A percentile compares a stretch with the other conserved stretches of the same genome.
Conservation (phyloP, 1,140 invertebrate species). For the Drosophila subpulchrella region DNA sequence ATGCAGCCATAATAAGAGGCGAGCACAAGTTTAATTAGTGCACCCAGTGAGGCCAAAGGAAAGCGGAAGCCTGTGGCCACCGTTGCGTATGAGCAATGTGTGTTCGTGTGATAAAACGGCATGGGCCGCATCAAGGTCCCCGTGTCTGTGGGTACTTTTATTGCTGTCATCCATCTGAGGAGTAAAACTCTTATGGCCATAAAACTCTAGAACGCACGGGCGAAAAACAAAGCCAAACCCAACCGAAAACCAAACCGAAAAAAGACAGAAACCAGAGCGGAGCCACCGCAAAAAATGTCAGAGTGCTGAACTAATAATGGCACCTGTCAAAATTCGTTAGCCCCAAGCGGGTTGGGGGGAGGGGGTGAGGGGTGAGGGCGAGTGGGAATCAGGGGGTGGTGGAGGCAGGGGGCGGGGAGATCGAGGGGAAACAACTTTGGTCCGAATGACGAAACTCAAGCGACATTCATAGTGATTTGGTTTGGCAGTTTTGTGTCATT, state of each 20-base stretch:
- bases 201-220: constrained; percentile 75
- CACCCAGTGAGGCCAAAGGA: constrained; percentile 69
- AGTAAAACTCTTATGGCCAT: constrained; percentile 81
- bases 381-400: not conserved
- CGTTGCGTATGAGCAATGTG: constrained; percentile 82
- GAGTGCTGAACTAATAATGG: constrained; percentile 84
- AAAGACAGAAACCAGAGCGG: constrained; percentile 35
- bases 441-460: constrained; percentile 74
- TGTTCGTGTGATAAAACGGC: constrained; percentile 79
- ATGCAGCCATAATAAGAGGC: constrained; percentile 81
- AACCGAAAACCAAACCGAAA: constrained; percentile 24
- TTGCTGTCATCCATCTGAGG: constrained; percentile 80
- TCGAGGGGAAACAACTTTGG: constrained; percentile 52
- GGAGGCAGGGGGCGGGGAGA: not conserved
- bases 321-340: constrained; percentile 84
- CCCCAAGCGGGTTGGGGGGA: constrained; percentile 6
- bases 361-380: not conserved
- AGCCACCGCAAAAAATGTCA: constrained; percentile 53
- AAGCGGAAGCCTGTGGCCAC: constrained; percentile 68
- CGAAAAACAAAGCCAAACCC: constrained; percentile 61
- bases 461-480: constrained; percentile 81
- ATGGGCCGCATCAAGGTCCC: constrained; percentile 65
- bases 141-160: constrained; percentile 63
- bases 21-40: constrained; percentile 82
- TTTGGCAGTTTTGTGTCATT: constrained; percentile 82